Evolutionary conservation across 2,113 vertebrate species (phyloP).

Genomic region (Phaetusa simplex): DNA sequence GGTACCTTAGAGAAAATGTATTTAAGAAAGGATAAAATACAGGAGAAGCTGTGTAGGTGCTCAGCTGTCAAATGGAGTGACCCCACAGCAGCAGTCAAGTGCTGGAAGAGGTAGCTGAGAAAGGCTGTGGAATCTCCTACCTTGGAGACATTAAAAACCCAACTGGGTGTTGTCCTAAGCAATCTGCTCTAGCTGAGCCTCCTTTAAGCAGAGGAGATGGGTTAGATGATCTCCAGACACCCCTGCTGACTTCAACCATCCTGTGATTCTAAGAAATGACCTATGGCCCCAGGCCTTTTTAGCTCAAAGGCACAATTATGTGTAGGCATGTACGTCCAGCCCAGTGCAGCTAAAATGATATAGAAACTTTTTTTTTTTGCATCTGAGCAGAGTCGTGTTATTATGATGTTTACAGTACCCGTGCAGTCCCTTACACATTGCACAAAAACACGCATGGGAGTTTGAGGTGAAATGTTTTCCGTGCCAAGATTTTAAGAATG

Average conservation of each 20-base stretch:
- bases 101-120: not conserved
- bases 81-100: not conserved
- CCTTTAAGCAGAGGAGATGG: not conserved
- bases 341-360: not conserved
- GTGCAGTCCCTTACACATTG: not conserved
- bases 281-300: not conserved
- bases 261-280: not conserved
- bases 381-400: not conserved
- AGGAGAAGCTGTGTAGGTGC: not conserved
- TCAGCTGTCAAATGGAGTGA: not conserved
- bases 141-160: not conserved
- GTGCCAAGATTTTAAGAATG: not conserved
- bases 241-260: not conserved
- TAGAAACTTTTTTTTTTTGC: not conserved
- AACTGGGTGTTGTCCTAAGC: accelerated
- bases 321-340: not conserved
- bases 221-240: not conserved
- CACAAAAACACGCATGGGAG: not conserved
- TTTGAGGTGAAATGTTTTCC: not conserved
- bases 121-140: not conserved
- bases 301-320: not conserved
- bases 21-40: not conserved
- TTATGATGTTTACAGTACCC: not conserved
- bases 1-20: not conserved
- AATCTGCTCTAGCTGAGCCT: not conserved